Conservation (phyloP, 2,888 invertebrate species). For the Drosophila subquinaria region DNA sequence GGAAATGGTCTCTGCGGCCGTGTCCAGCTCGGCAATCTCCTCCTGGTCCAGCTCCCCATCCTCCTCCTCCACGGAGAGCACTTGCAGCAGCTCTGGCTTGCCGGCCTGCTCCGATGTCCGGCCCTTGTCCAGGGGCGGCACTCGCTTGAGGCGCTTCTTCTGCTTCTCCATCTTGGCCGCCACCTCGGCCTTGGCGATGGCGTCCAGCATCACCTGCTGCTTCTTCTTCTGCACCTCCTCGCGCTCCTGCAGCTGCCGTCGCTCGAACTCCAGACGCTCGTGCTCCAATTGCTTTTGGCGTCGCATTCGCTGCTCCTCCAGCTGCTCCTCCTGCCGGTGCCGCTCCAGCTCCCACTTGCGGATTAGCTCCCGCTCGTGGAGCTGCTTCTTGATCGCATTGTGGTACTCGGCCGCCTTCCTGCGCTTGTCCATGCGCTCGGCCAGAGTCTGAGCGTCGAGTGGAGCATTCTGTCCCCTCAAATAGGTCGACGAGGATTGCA, state of each 20-base stretch:
- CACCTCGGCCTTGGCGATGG: slow-evolving; percentile 91
- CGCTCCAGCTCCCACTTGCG: slow-evolving; percentile 92
- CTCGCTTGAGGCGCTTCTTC: slow-evolving; percentile 84
- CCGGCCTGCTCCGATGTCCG: slow-evolving; percentile 15
- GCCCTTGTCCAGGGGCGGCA: slow-evolving; percentile 54
- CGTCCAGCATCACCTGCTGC: slow-evolving; percentile 91
- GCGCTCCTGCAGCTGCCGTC: slow-evolving; percentile 88
- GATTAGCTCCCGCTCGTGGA: slow-evolving; percentile 92
- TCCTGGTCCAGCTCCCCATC: slow-evolving; percentile 42
- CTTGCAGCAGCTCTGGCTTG: slow-evolving; percentile 59
- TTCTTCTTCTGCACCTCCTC: slow-evolving; percentile 90
- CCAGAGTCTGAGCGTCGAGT: slow-evolving; percentile 91
- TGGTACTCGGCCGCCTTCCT: slow-evolving; percentile 95
- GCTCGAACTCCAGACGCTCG: slow-evolving; percentile 90
- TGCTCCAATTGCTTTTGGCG: slow-evolving; percentile 91
- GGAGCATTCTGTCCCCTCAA: slow-evolving; percentile 95
- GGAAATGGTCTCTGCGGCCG: slow-evolving; percentile 25
- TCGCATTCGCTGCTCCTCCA: slow-evolving; percentile 92
- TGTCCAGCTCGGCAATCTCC: not conserved
- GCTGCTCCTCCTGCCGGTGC: slow-evolving; percentile 91
- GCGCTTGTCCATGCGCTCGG: slow-evolving; percentile 92
- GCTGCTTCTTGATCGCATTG: slow-evolving; percentile 92
- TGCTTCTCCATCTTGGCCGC: slow-evolving; percentile 90
- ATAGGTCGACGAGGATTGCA: slow-evolving; percentile 89
- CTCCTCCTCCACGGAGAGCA: slow-evolving; percentile 69